Conservation (phyloP, 2,113 vertebrate genomes). For the Pseudorasbora parva region DNA sequence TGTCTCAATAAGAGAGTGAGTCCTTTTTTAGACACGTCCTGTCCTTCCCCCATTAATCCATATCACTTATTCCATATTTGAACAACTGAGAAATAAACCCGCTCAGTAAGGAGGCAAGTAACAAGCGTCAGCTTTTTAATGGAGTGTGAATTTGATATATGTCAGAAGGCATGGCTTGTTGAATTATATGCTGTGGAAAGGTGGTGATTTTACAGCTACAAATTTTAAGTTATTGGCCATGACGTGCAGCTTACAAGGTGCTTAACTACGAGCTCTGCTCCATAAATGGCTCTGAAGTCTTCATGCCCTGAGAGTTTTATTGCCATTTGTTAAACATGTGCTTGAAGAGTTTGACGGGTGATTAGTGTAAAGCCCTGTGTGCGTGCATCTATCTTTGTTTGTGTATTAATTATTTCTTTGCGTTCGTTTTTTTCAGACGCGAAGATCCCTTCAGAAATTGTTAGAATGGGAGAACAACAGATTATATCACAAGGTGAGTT, state of each 20-base stretch:
- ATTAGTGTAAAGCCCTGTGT: conserved; percentile 34
- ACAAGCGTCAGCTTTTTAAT: conserved; percentile 62
- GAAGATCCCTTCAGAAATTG: conserved; percentile 96
- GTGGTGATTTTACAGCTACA: conserved; percentile 58
- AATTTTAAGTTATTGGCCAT: conserved; percentile 63
- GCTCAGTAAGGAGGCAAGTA: conserved; percentile 58
- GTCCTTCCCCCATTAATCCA: conserved; percentile 61
- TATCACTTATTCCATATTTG: conserved; percentile 62
- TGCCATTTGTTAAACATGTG: conserved; percentile 64
- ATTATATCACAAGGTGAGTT: conserved; percentile 95
- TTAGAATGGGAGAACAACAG: conserved; percentile 99
- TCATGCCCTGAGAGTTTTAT: conserved; percentile 60
- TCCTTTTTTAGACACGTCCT: conserved; percentile 58
- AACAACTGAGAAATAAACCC: conserved; percentile 58
- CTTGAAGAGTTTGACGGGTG: conserved; percentile 42
- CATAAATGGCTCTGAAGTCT: conserved; percentile 67
- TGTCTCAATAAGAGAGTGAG: conserved; percentile 99
- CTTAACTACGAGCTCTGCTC: conserved; percentile 70
- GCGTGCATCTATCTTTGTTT: conserved; percentile 54
- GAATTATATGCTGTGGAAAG: conserved; percentile 62
- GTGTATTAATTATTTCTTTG: not conserved
- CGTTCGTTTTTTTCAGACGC: conserved; percentile 81
- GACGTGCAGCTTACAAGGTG: conserved; percentile 74
- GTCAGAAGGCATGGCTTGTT: conserved; percentile 45
- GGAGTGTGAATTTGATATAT: conserved; percentile 63